phyloP scores from a whole-genome alignment of 2,113 vertebrate species.

The Nycticebus coucang region DNA sequence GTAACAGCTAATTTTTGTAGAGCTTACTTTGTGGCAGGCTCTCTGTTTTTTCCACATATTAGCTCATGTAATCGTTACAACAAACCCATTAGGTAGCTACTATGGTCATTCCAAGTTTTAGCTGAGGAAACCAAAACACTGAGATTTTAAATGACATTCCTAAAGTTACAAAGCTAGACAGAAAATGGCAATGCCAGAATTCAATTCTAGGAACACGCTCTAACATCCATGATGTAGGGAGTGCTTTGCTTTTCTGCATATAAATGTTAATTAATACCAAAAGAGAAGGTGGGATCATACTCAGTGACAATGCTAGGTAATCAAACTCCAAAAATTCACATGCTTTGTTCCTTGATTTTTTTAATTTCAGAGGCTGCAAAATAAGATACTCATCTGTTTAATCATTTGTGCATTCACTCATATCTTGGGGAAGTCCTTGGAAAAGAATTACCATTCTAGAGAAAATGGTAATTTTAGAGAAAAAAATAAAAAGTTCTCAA shows the following conservation, averaged over 20 bases:
- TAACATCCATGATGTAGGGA: not conserved
- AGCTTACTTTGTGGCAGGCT: not conserved
- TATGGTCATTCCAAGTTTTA: not conserved
- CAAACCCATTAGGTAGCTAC: not conserved
- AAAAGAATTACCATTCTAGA: not conserved
- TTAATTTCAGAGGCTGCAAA: not conserved
- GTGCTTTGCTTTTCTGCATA: not conserved
- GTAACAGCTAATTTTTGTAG: not conserved
- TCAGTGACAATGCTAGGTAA: not conserved
- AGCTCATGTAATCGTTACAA: not conserved
- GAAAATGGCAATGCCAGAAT: not conserved
- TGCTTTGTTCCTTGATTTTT: not conserved
- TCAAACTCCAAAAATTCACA: not conserved
- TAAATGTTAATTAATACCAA: not conserved
- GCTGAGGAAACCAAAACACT: not conserved
- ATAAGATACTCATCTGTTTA: not conserved
- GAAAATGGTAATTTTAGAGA: too few species aligned
- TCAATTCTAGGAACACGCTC: not conserved
- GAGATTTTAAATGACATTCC: not conserved
- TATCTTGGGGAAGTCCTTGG: not conserved
- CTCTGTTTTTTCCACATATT: not conserved
- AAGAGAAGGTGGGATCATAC: not conserved
- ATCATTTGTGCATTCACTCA: not conserved
- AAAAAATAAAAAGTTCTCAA: not conserved
- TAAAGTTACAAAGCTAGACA: not conserved